Conservation (phyloP, 2,888 invertebrate species). For the Drosophila kambysellisi region DNA sequence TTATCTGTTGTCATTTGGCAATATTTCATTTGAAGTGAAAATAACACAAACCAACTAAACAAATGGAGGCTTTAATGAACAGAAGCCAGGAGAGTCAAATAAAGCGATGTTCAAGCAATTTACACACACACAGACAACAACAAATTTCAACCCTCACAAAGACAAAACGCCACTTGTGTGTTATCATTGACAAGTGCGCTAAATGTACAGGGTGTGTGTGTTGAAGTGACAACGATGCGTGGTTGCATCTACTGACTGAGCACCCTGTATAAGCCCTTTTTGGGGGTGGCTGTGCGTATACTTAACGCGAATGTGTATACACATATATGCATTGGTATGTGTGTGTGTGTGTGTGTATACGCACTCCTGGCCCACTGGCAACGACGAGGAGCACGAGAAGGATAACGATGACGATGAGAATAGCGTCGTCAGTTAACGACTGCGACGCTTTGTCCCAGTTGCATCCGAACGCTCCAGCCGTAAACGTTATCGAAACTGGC, state of each 20-base stretch:
- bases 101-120: slow-evolving; percentile 20
- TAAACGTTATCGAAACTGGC: slow-evolving; percentile 75
- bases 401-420: slow-evolving; percentile 59
- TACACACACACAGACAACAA: slow-evolving; percentile 18
- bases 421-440: slow-evolving; percentile 76
- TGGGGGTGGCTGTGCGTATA: slow-evolving; percentile 62
- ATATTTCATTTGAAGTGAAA: not conserved
- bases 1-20: not conserved
- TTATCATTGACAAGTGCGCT: slow-evolving; percentile 75
- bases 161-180: slow-evolving; percentile 54
- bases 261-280: slow-evolving; percentile 57
- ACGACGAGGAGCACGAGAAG: slow-evolving; percentile 48
- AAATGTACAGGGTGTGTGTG: slow-evolving; percentile 62
- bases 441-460: slow-evolving; percentile 75
- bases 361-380: slow-evolving; percentile 42
- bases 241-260: slow-evolving; percentile 10
- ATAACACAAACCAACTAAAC: slow-evolving; percentile 3
- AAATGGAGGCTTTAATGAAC: slow-evolving; percentile 51
- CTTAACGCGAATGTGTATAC: slow-evolving; percentile 46
- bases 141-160: slow-evolving; percentile 72
- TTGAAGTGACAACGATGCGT: not conserved
- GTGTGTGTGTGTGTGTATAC: slow-evolving; percentile 29
- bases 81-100: slow-evolving; percentile 19
- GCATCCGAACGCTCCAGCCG: slow-evolving; percentile 82
- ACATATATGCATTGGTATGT: slow-evolving; percentile 1